phyloP scores from a whole-genome alignment of 2,888 invertebrate genomes.

The Itoplectis maculator region DNA sequence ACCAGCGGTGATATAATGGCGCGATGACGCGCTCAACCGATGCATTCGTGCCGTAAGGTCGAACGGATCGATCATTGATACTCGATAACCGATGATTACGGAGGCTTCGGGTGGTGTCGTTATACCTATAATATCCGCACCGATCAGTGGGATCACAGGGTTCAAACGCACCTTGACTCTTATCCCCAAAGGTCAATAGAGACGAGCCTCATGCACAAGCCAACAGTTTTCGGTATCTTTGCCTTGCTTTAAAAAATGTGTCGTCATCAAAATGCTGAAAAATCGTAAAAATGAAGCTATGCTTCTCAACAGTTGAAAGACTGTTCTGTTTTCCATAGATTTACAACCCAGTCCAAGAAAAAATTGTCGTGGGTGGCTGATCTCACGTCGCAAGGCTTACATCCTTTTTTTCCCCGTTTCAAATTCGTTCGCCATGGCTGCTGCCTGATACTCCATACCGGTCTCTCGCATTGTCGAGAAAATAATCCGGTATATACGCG shows the following conservation, averaged over 20 bases:
- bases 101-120: constrained; percentile 5
- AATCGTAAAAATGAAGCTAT: too few species aligned
- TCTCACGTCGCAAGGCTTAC: constrained; percentile 13
- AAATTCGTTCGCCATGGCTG: constrained; percentile 26
- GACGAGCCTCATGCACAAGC: constrained; percentile 5
- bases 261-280: too few species aligned
- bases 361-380: constrained; percentile 29
- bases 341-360: constrained; percentile 21
- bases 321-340: too few species aligned
- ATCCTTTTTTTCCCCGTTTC: constrained; percentile 34
- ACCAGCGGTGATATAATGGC: constrained; percentile 23
- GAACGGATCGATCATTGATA: constrained; percentile 55
- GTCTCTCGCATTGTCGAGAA: constrained; percentile 50
- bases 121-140: constrained; percentile 20
- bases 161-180: constrained; percentile 51
- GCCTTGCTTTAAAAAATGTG: background rate
- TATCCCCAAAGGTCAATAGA: constrained; percentile 33
- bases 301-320: too few species aligned
- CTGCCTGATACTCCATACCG: too few species aligned
- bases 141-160: constrained; percentile 44
- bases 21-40: constrained; percentile 21
- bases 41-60: constrained; percentile 7
- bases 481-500: constrained; percentile 64
- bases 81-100: constrained; percentile 57
- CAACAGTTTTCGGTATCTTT: background rate